A percentile compares a stretch with the other conserved stretches of the same genome.
phyloP scores from a whole-genome alignment of 2,113 vertebrate species.

The Corvus moneduloides region DNA sequence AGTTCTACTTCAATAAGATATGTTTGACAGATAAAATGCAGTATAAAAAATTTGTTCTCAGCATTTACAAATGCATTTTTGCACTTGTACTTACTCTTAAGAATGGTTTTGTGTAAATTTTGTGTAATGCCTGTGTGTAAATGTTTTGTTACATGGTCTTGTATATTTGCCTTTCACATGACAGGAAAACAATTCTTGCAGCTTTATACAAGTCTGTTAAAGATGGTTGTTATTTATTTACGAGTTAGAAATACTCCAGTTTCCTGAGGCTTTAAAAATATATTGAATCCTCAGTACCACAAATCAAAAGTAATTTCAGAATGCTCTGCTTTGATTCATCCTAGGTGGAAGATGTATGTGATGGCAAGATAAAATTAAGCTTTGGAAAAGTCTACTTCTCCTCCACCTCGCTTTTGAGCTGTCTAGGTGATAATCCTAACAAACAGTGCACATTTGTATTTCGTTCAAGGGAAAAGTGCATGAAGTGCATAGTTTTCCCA shows the following conservation, averaged over 20 bases:
- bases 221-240: not conserved
- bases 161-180: not conserved
- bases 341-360: not conserved
- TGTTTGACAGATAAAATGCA: not conserved
- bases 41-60: not conserved
- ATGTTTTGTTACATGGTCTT: not conserved
- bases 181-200: not conserved
- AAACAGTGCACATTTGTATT: slow-evolving; percentile 50
- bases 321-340: not conserved
- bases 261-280: not conserved
- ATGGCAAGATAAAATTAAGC: not conserved
- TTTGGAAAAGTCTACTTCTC: not conserved
- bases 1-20: not conserved
- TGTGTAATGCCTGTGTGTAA: not conserved
- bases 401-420: slow-evolving; percentile 4
- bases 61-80: not conserved
- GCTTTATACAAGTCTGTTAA: not conserved
- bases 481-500: slow-evolving; percentile 52
- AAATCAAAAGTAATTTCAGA: not conserved
- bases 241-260: not conserved
- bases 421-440: slow-evolving; percentile 55
- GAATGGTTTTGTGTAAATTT: not conserved
- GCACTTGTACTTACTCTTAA: not conserved
- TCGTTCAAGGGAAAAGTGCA: slow-evolving; percentile 30
- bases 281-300: not conserved